Evolutionary conservation across 1,140 invertebrate genomes (phyloP).

Genomic region (Macrocentrus cingulum): DNA sequence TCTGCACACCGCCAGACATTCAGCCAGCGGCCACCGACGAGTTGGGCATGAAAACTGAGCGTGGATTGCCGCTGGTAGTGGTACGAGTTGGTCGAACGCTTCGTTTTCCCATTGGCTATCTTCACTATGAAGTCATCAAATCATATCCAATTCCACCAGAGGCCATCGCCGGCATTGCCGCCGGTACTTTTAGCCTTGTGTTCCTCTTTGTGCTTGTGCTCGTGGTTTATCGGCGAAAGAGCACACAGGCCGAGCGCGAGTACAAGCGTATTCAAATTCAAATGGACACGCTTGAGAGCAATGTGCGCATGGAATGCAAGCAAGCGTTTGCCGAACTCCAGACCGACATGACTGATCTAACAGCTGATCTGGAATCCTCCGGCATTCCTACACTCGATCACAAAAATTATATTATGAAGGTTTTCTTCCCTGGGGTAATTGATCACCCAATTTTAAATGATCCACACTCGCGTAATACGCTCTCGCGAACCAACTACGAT

Average conservation of each 20-base stretch:
- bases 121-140: slow-evolving; percentile 86
- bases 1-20: slow-evolving; percentile 85
- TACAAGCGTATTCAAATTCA: slow-evolving; percentile 98
- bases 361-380: slow-evolving; percentile 91
- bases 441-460: slow-evolving; percentile 90
- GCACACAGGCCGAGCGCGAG: slow-evolving; percentile 91
- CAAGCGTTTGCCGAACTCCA: slow-evolving; percentile 98
- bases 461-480: slow-evolving; percentile 75
- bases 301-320: slow-evolving; percentile 96
- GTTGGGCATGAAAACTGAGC: slow-evolving; percentile 73
- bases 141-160: slow-evolving; percentile 83
- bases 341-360: slow-evolving; percentile 98
- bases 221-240: slow-evolving; percentile 86
- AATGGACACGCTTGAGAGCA: slow-evolving; percentile 98
- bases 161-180: slow-evolving; percentile 81
- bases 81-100: slow-evolving; percentile 86
- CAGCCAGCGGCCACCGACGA: slow-evolving; percentile 88
- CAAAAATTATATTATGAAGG: slow-evolving; percentile 96
- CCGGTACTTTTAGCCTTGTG: slow-evolving; percentile 79
- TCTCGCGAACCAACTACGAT: slow-evolving; percentile 84
- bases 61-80: slow-evolving; percentile 82
- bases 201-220: slow-evolving; percentile 84
- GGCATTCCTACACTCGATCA: slow-evolving; percentile 96
- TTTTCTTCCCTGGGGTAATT: slow-evolving; percentile 93
- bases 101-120: slow-evolving; percentile 82